Percentiles rank a stretch among this genome's conserved stretches.
Conservation (phyloP, 2,113 vertebrate genomes). For the Phyllopteryx taeniolatus region DNA sequence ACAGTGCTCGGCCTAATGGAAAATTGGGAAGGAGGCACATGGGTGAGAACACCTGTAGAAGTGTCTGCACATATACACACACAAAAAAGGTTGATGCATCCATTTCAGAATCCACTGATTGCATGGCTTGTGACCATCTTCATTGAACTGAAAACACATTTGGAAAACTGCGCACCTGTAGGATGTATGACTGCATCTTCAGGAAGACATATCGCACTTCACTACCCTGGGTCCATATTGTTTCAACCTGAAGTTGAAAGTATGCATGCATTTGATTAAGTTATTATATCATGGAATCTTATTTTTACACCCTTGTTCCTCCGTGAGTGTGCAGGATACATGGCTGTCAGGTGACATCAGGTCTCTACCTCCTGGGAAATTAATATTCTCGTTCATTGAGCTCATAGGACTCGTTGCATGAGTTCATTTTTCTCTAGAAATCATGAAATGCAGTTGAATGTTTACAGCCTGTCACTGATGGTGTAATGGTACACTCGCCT, state of each 20-base stretch:
- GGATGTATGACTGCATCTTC: slow-evolving; percentile 14
- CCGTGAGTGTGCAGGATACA: slow-evolving; percentile 24
- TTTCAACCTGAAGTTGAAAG: slow-evolving; percentile 31
- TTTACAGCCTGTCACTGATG: slow-evolving; percentile 38
- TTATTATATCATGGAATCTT: slow-evolving; percentile 58
- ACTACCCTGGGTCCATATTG: slow-evolving; percentile 26
- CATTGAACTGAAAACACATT: slow-evolving; percentile 26
- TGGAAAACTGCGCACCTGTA: slow-evolving; percentile 12
- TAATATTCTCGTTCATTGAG: slow-evolving; percentile 42
- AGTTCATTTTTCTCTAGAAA: slow-evolving; percentile 24
- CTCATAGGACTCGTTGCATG: slow-evolving; percentile 33
- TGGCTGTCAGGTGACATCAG: slow-evolving; percentile 29
- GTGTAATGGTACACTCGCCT: too few relatives aligned
- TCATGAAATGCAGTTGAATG: slow-evolving; percentile 36
- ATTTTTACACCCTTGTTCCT: slow-evolving; percentile 43
- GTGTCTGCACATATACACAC: slow-evolving; percentile 1
- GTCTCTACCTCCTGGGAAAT: slow-evolving; percentile 32
- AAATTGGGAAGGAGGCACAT: slow-evolving; percentile 19
- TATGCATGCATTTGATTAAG: slow-evolving; percentile 33
- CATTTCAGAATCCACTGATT: slow-evolving; percentile 9
- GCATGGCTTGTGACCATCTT: slow-evolving; percentile 13
- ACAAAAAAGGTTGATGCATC: neutral
- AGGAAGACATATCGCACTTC: slow-evolving; percentile 19
- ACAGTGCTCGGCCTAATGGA: slow-evolving; percentile 39
- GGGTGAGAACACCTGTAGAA: neutral